Evolutionary conservation across 2,888 invertebrate genomes (phyloP), one percentile per base, ranked within the genome.

Genomic region (Lucinisca nassula): DNA sequence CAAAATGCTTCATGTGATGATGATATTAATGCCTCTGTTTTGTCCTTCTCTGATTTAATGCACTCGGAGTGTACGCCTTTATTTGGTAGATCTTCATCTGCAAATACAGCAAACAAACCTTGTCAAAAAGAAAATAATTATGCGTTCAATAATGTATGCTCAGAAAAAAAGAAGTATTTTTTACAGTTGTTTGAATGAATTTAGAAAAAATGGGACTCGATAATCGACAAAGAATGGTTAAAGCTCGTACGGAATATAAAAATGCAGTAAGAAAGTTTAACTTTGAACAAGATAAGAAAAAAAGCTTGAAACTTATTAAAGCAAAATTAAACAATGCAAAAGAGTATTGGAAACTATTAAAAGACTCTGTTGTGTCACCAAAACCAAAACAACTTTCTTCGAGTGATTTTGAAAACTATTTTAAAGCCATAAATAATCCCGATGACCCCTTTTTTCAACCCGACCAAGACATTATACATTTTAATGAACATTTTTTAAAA

Each of bases 301-400:
- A 72, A 72, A 37, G 10, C 10, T 38, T 12, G n/a, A 72, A 40
- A 37, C 24, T 72, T 8, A 17, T 76, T 8, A 24, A 76, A 21
- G 76, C 55, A 2, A 76, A 76, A 76, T 24, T 49, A 6, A 76
- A 51, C 32, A 55, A 76, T 55, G 76, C 76, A 4, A 76, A 76
- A 30, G 61, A 61, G 21, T 61, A 61, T 30, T 61, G 61, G 61
- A 61, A 61, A 61, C 8, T 61, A 4, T 30, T 61, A 8, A 61
- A 61, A 27, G 61, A 61, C 6, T 61, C 61, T 17, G 61, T 61
- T 1, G 8, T 6, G 6, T 30, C 27, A 6, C 30, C 61, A 24
- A 61, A 61, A 21, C 61, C 61, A 27, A 61, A 30, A 30, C 3
- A 17, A 10, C 6, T 61, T 12, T 61, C 61, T 30, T 24, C 21